Base-by-base conservation (phyloP, 2,888 invertebrate genomes). In the Athripsodes cinereus region DNA sequence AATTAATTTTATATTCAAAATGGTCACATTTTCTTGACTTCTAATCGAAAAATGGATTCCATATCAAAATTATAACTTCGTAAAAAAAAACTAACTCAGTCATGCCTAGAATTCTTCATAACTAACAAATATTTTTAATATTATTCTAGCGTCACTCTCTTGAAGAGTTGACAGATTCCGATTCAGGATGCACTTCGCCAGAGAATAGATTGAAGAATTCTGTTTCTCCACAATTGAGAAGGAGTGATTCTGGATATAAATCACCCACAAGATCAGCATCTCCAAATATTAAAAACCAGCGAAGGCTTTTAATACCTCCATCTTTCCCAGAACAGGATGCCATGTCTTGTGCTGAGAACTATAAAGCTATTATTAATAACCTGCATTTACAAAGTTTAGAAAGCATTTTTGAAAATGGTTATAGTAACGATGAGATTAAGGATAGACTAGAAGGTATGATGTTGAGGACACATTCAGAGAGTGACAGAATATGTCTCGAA, bases 401-500 rank as follows among this genome's bases (percentile, higher is more conserved):
- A 6, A 22, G 19, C 16, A 52, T 47, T 21, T 48, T 56, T 1
- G 59, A 60, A 21, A 44, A 48, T 18, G 52, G 51, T 16, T 46
- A 57, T 22, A 52, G 53, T 13, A 59, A 34, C 18, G 58, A 58
- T 21, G 64, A 64, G 26, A 76, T 79, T 60, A 78, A 75, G 64
- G 78, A 78, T 31, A 78, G 76, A 66, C 65, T 79, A 52, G 78
- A 79, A 64, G 76, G 76, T 67, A 79, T 79, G 78, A 75, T 79
- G 63, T 61, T 78, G 64, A 78, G 75, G 56, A 76, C 78, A 48
- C 74, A 73, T 13, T 77, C 78, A 18, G 78, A 78, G 58, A 80
- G 82, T 35, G 85, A 85, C 66, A 80, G 81, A 68, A 75, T 78
- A 52, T 84, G 84, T 65, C 72, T 86, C 67, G 82, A 85, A 66